These are phyloP conservation scores for Pampusana beccarii DNA, from an alignment of 2,113 vertebrate species.

Conservation along the genomic window DNA sequence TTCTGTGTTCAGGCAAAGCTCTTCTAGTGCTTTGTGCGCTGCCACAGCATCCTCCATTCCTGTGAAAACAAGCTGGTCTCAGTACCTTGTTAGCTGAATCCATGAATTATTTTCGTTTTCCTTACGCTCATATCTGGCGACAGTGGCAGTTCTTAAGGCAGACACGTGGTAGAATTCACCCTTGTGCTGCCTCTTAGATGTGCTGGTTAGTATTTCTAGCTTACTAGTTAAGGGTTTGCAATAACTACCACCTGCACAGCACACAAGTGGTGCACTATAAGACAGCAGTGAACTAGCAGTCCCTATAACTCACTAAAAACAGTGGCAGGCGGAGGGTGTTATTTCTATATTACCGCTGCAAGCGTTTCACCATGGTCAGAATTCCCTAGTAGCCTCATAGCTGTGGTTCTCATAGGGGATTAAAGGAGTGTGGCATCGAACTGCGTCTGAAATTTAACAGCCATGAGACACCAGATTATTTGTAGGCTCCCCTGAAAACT, in stretches of 20 bases:
- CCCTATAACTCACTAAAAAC: not conserved
- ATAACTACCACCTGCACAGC: not conserved
- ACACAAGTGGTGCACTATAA: not conserved
- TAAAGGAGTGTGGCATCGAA: not conserved
- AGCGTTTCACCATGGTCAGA: rapidly evolving
- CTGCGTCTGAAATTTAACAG: not conserved
- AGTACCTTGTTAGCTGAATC: not conserved
- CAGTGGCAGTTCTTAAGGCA: not conserved
- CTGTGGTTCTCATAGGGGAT: not conserved
- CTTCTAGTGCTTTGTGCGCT: not conserved
- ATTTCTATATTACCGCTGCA: not conserved
- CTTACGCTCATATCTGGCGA: not conserved
- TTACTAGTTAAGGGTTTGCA: not conserved
- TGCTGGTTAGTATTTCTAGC: not conserved
- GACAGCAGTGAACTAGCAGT: rapidly evolving
- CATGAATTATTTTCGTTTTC: not conserved
- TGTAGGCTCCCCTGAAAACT: not conserved
- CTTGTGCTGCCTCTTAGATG: not conserved
- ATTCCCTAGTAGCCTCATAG: not conserved
- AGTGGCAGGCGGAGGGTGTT: not conserved
- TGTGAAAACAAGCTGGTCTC: not conserved
- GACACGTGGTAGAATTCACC: not conserved
- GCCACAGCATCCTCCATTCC: not conserved
- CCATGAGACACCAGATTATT: not conserved
- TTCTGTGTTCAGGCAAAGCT: not conserved